Evolutionary conservation across 2,888 invertebrate genomes (phyloP).

Genomic region (Cynaeus angustus): DNA sequence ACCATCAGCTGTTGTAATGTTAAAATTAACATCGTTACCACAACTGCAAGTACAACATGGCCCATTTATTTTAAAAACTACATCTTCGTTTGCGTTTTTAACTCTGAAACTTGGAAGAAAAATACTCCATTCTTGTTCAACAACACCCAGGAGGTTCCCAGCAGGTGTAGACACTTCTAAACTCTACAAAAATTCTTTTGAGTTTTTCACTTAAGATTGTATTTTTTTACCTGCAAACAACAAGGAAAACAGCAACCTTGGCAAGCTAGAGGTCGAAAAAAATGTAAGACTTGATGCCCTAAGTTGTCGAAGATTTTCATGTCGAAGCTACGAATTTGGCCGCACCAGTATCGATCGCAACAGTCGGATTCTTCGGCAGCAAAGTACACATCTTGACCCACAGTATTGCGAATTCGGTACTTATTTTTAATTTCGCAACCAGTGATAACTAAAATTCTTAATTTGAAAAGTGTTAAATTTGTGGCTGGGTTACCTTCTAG

Average conservation of each 20-base stretch:
- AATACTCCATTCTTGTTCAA: neutral
- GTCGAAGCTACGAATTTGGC: neutral
- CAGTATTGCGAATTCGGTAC: neutral
- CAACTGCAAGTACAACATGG: neutral
- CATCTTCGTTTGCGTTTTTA: neutral
- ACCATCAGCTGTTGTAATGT: neutral
- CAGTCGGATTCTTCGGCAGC: slow-evolving; percentile 1
- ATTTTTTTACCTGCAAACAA: neutral
- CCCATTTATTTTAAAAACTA: slow-evolving; percentile 1
- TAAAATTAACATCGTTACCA: neutral
- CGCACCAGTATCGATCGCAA: neutral
- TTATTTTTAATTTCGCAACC: neutral
- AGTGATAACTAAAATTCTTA: neutral
- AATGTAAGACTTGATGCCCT: neutral
- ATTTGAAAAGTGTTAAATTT: neutral
- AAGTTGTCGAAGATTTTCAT: slow-evolving; percentile 9
- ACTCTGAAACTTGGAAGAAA: neutral
- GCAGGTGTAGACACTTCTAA: neutral
- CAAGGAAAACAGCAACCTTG: neutral
- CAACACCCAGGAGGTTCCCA: neutral
- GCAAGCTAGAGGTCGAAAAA: slow-evolving; percentile 1
- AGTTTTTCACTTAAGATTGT: too few relatives aligned
- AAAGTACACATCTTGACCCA: neutral
- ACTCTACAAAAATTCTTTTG: neutral
- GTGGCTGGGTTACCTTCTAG: neutral